Percentiles rank a stretch among this genome's conserved stretches.
phyloP scores from a whole-genome alignment of 1,140 invertebrate species.

The Paramacrobiotus metropolitanus region DNA sequence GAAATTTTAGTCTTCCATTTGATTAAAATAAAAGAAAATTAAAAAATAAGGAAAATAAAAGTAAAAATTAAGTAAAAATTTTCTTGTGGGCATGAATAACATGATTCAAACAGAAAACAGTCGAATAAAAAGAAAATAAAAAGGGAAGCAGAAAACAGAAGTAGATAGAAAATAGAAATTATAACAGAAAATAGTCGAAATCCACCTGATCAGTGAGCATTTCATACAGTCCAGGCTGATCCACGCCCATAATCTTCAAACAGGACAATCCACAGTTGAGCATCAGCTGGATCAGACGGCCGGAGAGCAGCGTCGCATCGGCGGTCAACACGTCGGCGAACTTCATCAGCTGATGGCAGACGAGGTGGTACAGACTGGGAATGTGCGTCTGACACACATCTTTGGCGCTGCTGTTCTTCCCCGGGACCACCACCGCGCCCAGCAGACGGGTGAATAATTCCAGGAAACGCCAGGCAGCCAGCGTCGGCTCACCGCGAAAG shows the following conservation, averaged over 20 bases:
- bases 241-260: background rate
- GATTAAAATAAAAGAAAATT: too few species aligned
- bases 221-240: background rate
- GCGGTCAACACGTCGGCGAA: background rate
- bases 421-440: background rate
- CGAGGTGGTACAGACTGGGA: background rate
- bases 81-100: too few species aligned
- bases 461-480: background rate
- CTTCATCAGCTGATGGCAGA: background rate
- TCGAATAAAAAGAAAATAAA: background rate
- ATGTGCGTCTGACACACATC: background rate
- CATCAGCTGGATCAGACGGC: background rate
- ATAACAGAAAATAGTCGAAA: background rate
- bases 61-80: too few species aligned
- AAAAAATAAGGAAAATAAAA: too few species aligned
- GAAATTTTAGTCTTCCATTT: too few species aligned
- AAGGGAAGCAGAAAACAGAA: background rate
- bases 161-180: background rate
- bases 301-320: background rate
- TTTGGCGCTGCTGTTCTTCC: background rate
- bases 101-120: too few species aligned
- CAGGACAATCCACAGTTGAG: background rate
- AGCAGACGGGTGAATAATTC: background rate
- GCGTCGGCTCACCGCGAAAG: background rate
- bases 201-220: background rate